phyloP scores from a whole-genome alignment of 2,888 invertebrate genomes.

The Erannis defoliaria region DNA sequence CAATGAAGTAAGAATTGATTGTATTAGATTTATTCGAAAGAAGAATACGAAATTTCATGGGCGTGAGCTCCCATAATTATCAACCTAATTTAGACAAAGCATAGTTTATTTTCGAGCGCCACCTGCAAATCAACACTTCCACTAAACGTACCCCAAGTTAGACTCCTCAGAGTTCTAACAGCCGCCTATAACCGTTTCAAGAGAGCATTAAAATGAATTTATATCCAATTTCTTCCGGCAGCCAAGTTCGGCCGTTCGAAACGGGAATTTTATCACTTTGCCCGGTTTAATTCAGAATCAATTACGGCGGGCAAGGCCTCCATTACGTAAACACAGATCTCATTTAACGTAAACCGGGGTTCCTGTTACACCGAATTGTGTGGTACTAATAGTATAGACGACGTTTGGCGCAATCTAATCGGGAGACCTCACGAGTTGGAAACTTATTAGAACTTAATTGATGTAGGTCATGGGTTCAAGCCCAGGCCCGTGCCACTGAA shows the following conservation, averaged over 20 bases:
- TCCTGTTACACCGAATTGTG: slow-evolving; percentile 21
- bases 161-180: slow-evolving; percentile 21
- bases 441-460: too few relatives aligned
- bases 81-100: too few relatives aligned
- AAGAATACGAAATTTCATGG: too few relatives aligned
- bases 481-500: too few relatives aligned
- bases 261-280: slow-evolving; percentile 54
- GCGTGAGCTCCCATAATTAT: too few relatives aligned
- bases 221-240: slow-evolving; percentile 38
- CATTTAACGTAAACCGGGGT: slow-evolving; percentile 52
- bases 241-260: slow-evolving; percentile 28
- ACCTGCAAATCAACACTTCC: neutral
- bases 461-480: too few relatives aligned
- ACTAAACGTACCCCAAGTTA: neutral
- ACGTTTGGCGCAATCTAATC: too few relatives aligned
- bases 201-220: slow-evolving; percentile 39
- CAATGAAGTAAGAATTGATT: too few relatives aligned
- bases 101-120: neutral
- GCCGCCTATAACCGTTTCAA: slow-evolving; percentile 23
- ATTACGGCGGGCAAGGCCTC: slow-evolving; percentile 58
- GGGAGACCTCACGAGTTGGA: too few relatives aligned
- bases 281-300: slow-evolving; percentile 65
- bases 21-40: too few relatives aligned
- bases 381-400: too few relatives aligned
- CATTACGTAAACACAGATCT: slow-evolving; percentile 66